Evolutionary conservation across 2,797 vertebrate species (phyloP).

Genomic region (Arvicola amphibius): DNA sequence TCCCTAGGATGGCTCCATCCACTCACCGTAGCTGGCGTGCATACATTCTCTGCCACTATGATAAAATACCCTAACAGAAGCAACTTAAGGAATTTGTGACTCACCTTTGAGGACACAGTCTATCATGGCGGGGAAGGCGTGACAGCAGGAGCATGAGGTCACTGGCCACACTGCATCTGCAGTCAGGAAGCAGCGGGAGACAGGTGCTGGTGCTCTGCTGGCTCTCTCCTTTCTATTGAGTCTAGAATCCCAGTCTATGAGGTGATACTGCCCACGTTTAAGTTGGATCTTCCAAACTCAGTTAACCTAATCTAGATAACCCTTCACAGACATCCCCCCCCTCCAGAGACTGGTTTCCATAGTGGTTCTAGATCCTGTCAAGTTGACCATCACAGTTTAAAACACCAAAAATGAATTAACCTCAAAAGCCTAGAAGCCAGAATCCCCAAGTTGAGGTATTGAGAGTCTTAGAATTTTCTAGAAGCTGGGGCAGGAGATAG

Average conservation of each 20-base stretch:
- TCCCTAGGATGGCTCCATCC: background rate
- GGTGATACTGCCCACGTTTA: background rate
- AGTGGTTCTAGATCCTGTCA: background rate
- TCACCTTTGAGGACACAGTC: background rate
- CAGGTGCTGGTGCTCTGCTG: background rate
- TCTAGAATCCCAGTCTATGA: too few species aligned
- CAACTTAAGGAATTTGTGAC: background rate
- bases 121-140: background rate
- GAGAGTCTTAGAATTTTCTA: background rate
- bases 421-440: background rate
- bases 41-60: background rate
- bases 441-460: background rate
- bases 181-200: background rate
- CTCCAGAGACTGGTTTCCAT: background rate
- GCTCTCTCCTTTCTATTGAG: background rate
- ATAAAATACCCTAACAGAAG: background rate
- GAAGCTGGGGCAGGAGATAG: background rate
- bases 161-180: background rate
- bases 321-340: background rate
- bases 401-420: background rate
- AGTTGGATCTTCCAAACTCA: background rate
- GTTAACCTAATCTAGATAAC: background rate
- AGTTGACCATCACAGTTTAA: background rate
- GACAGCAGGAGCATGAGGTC: too few species aligned
- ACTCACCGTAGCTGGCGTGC: background rate